Evolutionary conservation across 2,888 invertebrate species (phyloP), one percentile per base, ranked within the genome.

Genomic region (Plagiodera versicolora): DNA sequence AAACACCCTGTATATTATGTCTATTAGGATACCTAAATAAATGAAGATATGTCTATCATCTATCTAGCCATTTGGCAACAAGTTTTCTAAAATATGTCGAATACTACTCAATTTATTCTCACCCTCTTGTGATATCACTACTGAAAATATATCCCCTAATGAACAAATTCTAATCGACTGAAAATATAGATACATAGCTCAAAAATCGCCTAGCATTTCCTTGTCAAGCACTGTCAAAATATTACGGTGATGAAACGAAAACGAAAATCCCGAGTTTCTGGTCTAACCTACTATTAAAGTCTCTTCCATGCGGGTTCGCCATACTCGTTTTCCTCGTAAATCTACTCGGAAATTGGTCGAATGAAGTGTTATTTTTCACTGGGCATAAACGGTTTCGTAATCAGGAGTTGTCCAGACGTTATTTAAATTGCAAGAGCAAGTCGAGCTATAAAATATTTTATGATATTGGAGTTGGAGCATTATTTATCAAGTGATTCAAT

Each of bases 241-340:
- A 24, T 24, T 6, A 24, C 6, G 3, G 24, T 24, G 24, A 5
- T 24, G 24, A 24, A 24, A 24, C 24, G 6, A 39, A 39, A 14
- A 32, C 14, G 39, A 11, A 39, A 11, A 39, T 14, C 39, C 14
- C n/a, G 39, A 49, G 57, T 61, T 57, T 57, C 53, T 53, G 53
- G 19, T 57, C 56, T 61, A 57, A 61, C 61, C 61, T 57, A 61
- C 55, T 61, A 61, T 61, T 57, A 56, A 45, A 44, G 56, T 61
- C 57, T 8, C 3, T 10, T 48, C 49, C 50, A 48, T 35, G 46
- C 51, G 46, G 35, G 50, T 17, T 30, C 49, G 39, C 52, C 30
- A 61, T n/a, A 14, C 47, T 32, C 52, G 30, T 60, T 44, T 44
- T 18, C 51, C 14, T 56, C 44, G 53, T 61, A 61, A 61, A 61